phyloP scores from a whole-genome alignment of 2,888 invertebrate genomes.

The Ochlodes sylvanus region DNA sequence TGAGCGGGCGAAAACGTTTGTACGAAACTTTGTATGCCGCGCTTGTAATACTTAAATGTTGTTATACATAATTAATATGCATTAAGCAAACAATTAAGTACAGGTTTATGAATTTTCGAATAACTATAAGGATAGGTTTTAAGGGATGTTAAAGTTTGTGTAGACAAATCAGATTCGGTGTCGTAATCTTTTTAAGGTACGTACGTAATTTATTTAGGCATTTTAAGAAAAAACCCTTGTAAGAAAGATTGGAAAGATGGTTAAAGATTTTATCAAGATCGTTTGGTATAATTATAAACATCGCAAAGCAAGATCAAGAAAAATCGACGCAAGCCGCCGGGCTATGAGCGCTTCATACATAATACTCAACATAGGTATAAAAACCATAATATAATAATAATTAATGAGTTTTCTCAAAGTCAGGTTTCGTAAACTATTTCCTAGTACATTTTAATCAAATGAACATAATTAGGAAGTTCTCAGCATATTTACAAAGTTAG shows the following conservation, averaged over 20 bases:
- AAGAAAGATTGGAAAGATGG: too few species aligned
- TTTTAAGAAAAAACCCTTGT: too few species aligned
- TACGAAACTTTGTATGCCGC: background rate
- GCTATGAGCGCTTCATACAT: too few species aligned
- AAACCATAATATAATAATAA: background rate
- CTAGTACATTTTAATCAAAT: slow-evolving; percentile 69
- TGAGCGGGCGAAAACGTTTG: background rate
- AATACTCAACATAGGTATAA: too few species aligned
- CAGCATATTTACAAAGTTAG: slow-evolving; percentile 51
- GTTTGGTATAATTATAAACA: too few species aligned
- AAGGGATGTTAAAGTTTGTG: background rate
- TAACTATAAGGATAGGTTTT: background rate
- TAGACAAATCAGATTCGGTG: too few species aligned
- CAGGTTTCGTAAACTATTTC: slow-evolving; percentile 34
- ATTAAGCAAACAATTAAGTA: background rate
- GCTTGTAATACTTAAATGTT: background rate
- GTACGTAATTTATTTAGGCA: too few species aligned
- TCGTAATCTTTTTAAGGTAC: too few species aligned
- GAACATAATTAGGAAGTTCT: slow-evolving; percentile 69
- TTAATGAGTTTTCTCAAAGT: too few species aligned
- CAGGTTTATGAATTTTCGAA: background rate
- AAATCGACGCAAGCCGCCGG: too few species aligned
- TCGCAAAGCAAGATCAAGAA: too few species aligned
- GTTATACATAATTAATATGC: background rate
- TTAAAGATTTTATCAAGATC: too few species aligned